Percentiles rank a stretch among this genome's conserved stretches.
Evolutionary conservation across 2,113 vertebrate species (phyloP).

Genomic region (Opisthocomus hoazin): DNA sequence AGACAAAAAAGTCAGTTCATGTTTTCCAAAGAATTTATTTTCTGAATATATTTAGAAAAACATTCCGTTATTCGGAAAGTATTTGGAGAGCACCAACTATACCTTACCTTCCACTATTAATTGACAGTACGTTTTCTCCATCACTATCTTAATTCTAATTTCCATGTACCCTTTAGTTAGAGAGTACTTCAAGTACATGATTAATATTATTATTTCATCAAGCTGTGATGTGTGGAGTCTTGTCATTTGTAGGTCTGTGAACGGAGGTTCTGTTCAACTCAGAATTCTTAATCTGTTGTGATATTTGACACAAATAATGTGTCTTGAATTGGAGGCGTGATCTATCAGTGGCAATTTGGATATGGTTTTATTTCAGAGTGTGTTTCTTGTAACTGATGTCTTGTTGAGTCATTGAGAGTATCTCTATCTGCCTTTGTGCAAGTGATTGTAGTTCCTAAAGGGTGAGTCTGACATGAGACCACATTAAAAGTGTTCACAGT

Average conservation of each 20-base stretch:
- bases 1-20: neutral
- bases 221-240: neutral
- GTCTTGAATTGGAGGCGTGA: neutral
- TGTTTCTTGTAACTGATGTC: neutral
- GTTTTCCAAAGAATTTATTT: neutral
- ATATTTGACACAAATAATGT: neutral
- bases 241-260: neutral
- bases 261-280: neutral
- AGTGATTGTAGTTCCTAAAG: neutral
- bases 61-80: neutral
- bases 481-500: neutral
- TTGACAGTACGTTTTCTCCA: neutral
- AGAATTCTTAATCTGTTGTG: neutral
- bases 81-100: neutral
- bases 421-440: neutral
- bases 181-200: neutral
- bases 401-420: neutral
- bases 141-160: neutral
- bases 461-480: neutral
- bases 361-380: neutral
- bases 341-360: neutral
- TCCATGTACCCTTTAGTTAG: neutral
- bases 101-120: neutral
- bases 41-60: neutral
- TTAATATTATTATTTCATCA: neutral